Conservation (phyloP, 2,113 vertebrate genomes). For the Myotis davidii region DNA sequence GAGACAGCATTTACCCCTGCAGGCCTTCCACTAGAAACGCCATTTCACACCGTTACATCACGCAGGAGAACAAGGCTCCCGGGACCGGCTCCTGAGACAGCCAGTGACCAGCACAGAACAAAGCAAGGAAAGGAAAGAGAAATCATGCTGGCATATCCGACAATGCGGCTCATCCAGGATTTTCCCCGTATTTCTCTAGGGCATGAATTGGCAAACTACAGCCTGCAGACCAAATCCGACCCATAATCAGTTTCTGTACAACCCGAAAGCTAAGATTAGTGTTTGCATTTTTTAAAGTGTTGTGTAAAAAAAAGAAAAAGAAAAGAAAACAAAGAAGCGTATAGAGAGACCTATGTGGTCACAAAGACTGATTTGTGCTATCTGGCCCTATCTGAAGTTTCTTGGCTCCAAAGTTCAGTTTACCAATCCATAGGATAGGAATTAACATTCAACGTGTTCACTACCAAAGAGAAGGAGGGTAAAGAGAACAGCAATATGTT, state of each 20-base stretch:
- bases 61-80: conserved; percentile 33
- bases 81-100: neutral
- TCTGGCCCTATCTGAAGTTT: neutral
- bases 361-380: neutral
- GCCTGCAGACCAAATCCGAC: neutral
- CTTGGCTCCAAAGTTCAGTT: no score
- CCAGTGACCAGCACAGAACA: conserved; percentile 60
- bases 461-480: neutral
- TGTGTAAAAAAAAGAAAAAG: neutral
- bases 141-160: neutral
- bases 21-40: conserved; percentile 47
- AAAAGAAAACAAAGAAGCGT: neutral
- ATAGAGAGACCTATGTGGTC: neutral
- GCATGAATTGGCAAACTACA: neutral
- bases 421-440: neutral
- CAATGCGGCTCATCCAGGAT: fast-evolving
- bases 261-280: neutral
- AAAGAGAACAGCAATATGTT: neutral
- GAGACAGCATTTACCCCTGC: neutral
- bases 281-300: conserved; percentile 11
- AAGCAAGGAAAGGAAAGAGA: neutral
- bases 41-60: conserved; percentile 50
- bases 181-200: neutral
- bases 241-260: neutral
- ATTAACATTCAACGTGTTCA: neutral